A percentile compares a stretch with the other conserved stretches of the same genome.
These are phyloP conservation scores for Umimayanthus kanabou DNA, from an alignment of 92 coral and sea anemone genomes.

Conservation along the genomic window DNA sequence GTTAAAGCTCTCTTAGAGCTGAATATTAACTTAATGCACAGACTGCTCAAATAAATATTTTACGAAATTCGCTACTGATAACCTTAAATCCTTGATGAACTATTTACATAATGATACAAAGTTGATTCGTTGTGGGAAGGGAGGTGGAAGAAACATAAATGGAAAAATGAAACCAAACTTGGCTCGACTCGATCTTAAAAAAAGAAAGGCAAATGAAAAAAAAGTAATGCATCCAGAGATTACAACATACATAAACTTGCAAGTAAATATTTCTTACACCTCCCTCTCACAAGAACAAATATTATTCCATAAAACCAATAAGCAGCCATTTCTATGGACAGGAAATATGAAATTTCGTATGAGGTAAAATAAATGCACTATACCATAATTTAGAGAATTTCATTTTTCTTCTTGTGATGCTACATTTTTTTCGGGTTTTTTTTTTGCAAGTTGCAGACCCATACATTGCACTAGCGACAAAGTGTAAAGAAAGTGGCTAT, in stretches of 20 bases:
- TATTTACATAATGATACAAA: not conserved
- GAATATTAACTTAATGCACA: not conserved
- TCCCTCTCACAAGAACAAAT: not conserved
- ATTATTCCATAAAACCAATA: not conserved
- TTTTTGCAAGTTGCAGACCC: not conserved
- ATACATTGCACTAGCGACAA: not conserved
- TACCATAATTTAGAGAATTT: not conserved
- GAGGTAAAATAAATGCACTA: not conserved
- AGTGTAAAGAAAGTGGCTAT: not conserved
- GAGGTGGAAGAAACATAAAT: not conserved
- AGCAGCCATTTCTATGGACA: not conserved
- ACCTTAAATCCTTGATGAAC: not conserved
- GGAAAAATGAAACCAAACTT: not conserved
- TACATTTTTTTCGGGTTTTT: not conserved
- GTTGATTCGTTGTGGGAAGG: not conserved
- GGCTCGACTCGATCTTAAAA: not conserved
- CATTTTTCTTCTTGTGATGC: not conserved
- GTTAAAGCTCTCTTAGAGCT: constrained; percentile 33
- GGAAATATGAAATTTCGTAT: too few species aligned
- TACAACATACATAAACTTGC: not conserved
- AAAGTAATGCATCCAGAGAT: not conserved
- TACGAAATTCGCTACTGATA: not conserved
- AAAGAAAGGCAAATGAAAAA: too few species aligned
- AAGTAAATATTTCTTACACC: not conserved
- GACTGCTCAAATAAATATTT: constrained; percentile 10